Evolutionary conservation across 2,888 invertebrate genomes (phyloP).

Genomic region (Synanthedon vespiformis): DNA sequence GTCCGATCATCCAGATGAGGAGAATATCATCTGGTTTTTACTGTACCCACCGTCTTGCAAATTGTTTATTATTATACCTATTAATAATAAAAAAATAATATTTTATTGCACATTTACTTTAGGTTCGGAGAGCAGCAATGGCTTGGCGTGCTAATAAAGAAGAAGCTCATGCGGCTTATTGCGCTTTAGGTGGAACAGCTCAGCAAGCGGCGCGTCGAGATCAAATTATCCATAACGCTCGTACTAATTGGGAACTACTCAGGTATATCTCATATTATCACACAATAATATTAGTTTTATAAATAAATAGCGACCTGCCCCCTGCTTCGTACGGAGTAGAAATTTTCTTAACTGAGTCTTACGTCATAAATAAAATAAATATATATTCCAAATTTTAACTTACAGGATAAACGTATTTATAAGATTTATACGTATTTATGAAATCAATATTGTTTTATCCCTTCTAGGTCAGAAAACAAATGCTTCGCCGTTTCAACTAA

Average conservation of each 20-base stretch:
- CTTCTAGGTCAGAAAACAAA: conserved; percentile 74
- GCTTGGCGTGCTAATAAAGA: conserved; percentile 86
- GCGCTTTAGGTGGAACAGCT: conserved; percentile 69
- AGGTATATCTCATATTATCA: conserved; percentile 24
- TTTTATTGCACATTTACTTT: neutral
- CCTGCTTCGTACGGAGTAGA: too few relatives aligned
- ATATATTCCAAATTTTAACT: too few relatives aligned
- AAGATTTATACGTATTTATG: neutral
- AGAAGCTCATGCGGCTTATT: conserved; percentile 75
- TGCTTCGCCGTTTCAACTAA: conserved; percentile 50
- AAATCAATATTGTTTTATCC: neutral
- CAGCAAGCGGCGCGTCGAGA: conserved; percentile 77
- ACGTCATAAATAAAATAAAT: too few relatives aligned
- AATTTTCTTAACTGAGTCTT: too few relatives aligned
- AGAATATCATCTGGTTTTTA: too few relatives aligned
- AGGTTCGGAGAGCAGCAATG: conserved; percentile 80
- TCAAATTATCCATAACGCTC: conserved; percentile 86
- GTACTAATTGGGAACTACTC: conserved; percentile 88
- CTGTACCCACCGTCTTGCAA: too few relatives aligned
- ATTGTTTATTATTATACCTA: too few relatives aligned
- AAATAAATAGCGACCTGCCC: too few relatives aligned
- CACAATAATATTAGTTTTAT: too few relatives aligned
- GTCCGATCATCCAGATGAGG: too few relatives aligned
- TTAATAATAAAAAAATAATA: neutral
- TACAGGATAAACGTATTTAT: too few relatives aligned